A percentile compares a stretch with the other conserved stretches of the same genome.
These are phyloP conservation scores for Semotilus atromaculatus DNA, from an alignment of 2,797 vertebrate genomes.

Conservation along the genomic window DNA sequence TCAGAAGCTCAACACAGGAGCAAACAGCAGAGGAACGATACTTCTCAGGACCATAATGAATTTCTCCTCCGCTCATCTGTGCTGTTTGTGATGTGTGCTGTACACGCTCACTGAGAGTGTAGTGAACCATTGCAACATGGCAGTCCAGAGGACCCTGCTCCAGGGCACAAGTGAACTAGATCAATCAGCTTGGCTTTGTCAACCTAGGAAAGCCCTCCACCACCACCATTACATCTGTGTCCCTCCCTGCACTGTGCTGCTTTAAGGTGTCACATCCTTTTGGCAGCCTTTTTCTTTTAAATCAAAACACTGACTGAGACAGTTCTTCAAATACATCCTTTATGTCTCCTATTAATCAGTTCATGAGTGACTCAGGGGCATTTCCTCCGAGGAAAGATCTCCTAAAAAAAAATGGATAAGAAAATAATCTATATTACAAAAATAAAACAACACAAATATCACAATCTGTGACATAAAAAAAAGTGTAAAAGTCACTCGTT, in stretches of 20 bases:
- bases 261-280: conserved; percentile 50
- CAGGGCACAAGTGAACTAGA: conserved; percentile 62
- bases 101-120: conserved; percentile 34
- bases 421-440: too few species aligned
- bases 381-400: too few species aligned
- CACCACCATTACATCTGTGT: conserved; percentile 52
- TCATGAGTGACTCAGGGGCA: background rate
- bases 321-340: background rate
- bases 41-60: conserved; percentile 42
- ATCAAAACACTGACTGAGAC: conserved; percentile 19
- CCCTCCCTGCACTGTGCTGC: conserved; percentile 6
- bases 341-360: background rate
- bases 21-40: conserved; percentile 17
- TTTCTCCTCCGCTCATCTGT: conserved; percentile 36
- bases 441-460: too few species aligned
- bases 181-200: conserved; percentile 64
- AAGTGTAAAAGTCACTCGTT: too few species aligned
- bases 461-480: too few species aligned
- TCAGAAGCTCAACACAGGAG: background rate
- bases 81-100: conserved; percentile 33
- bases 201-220: conserved; percentile 36
- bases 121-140: conserved; percentile 52
- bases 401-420: too few species aligned
- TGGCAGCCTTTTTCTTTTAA: conserved; percentile 38
- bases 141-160: conserved; percentile 50